Evolutionary conservation across 1,140 invertebrate genomes (phyloP).

Genomic region (Pararge aegeria): DNA sequence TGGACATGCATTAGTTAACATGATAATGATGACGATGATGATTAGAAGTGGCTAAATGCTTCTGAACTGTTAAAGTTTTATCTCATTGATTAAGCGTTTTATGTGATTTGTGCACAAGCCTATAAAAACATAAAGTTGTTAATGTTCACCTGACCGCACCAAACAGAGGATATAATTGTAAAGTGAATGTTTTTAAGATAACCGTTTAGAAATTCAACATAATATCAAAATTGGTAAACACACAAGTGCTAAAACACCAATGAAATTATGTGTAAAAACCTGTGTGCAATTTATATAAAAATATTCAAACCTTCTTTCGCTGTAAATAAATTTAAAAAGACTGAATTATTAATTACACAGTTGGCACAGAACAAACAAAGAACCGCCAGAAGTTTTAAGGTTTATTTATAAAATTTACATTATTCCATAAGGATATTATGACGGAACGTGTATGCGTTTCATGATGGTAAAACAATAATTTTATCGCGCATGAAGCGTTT

Average conservation of each 20-base stretch:
- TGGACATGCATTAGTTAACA: too few species aligned
- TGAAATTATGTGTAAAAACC: background rate
- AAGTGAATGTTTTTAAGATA: too few species aligned
- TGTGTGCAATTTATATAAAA: background rate
- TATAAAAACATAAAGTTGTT: too few species aligned
- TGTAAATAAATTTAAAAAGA: conserved; percentile 56
- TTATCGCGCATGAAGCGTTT: background rate
- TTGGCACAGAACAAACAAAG: conserved; percentile 51
- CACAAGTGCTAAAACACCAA: background rate
- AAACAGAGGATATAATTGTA: too few species aligned
- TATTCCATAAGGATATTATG: conserved; percentile 14
- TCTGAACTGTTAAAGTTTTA: too few species aligned
- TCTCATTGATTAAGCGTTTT: too few species aligned
- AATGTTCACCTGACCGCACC: too few species aligned
- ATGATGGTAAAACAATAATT: background rate
- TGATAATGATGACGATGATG: too few species aligned
- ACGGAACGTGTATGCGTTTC: conserved; percentile 12
- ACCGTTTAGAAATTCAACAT: too few species aligned
- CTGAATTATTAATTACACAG: conserved; percentile 30
- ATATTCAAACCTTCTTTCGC: conserved; percentile 61
- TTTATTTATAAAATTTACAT: conserved; percentile 43
- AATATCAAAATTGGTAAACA: background rate
- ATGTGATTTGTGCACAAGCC: too few species aligned
- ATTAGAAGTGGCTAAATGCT: too few species aligned
- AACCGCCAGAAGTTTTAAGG: conserved; percentile 33